phyloP scores from a whole-genome alignment of 1,140 invertebrate genomes.

The Idris sp. region DNA sequence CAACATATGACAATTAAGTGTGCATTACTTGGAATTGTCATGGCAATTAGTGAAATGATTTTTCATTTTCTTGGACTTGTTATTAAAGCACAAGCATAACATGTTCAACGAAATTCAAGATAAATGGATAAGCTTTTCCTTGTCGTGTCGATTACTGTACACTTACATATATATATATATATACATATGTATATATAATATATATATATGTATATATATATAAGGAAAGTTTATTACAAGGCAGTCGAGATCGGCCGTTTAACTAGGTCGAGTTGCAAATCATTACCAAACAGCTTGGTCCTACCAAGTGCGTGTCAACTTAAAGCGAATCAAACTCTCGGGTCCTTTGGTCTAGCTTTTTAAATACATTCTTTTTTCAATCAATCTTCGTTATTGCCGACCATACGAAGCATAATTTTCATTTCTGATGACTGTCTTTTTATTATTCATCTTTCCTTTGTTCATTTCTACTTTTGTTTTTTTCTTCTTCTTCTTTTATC shows the following conservation, averaged over 20 bases:
- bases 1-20: no score
- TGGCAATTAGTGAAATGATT: no score
- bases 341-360: slow-evolving; percentile 40
- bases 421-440: no score
- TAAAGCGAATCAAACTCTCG: slow-evolving; percentile 32
- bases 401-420: no score
- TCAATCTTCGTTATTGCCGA: no score
- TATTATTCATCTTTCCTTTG: no score
- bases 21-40: no score
- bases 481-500: no score
- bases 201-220: slow-evolving; percentile 26
- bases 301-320: slow-evolving; percentile 40
- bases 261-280: slow-evolving; percentile 63
- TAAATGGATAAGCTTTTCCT: slow-evolving; percentile 59
- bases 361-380: no score
- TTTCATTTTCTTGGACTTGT: slow-evolving; percentile 44
- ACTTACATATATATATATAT: slow-evolving; percentile 27
- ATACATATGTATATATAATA: slow-evolving; percentile 5
- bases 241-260: slow-evolving; percentile 37
- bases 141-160: slow-evolving; percentile 65
- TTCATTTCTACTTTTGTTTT: no score
- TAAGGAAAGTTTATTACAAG: slow-evolving; percentile 55
- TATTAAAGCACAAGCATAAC: slow-evolving; percentile 47
- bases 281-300: slow-evolving; percentile 57
- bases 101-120: slow-evolving; percentile 31